Evolutionary conservation across 2,113 vertebrate species (phyloP).

Genomic region (Elephas maximus): DNA sequence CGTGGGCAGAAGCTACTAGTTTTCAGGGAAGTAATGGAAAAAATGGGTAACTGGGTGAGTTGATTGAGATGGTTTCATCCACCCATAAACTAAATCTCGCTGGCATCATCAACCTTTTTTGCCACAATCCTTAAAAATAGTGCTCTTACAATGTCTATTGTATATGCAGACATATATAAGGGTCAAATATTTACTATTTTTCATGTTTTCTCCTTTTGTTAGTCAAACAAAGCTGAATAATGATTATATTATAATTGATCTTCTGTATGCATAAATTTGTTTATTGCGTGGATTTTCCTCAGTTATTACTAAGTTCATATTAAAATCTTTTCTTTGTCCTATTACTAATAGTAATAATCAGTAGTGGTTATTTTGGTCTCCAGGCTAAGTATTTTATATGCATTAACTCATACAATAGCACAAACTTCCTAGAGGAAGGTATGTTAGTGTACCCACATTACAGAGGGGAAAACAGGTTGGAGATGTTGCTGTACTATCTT

Average conservation of each 20-base stretch:
- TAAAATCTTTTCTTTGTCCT: background rate
- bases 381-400: background rate
- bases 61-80: background rate
- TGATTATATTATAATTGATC: background rate
- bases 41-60: background rate
- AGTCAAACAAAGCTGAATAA: conserved; percentile 11
- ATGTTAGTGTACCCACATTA: background rate
- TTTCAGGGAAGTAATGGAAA: background rate
- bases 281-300: background rate
- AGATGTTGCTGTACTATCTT: background rate
- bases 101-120: background rate
- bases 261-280: background rate
- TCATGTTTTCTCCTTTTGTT: background rate
- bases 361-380: background rate
- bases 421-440: background rate
- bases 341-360: background rate
- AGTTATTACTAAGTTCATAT: background rate
- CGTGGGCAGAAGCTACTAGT: background rate
- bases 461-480: background rate
- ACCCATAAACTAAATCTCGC: background rate
- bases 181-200: conserved; percentile 1
- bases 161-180: background rate
- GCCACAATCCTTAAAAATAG: background rate
- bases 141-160: background rate
- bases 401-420: background rate